Base-by-base conservation (phyloP, 1,140 invertebrate species). In the Mizuhopecten yessoensis region DNA sequence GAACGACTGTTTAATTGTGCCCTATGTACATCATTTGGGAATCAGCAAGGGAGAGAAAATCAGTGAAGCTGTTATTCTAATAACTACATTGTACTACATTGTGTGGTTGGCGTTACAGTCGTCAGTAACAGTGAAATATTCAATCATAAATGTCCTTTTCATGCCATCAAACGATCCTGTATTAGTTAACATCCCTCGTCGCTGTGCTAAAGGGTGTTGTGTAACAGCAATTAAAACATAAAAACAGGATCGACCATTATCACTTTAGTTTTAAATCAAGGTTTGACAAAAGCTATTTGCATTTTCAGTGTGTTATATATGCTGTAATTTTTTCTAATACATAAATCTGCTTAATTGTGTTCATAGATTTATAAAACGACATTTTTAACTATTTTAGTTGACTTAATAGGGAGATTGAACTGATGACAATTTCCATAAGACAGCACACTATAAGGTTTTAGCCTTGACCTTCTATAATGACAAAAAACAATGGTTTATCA, bases 61-160 rank as follows among this genome's bases (percentile, higher is more conserved):
- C 57, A 17, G 9, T 29, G 57, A 75, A 75, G 15, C 57, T 75
- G 57, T 29, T 3, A 29, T 17, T n/a, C 15, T 3, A 29, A 75
- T 75, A n/a, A 75, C 9, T 29, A 75, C 57, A 75, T 75, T 75
- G 57, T 75, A 29, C 57, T 75, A 75, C 9, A 9, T 75, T 5
- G n/a, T 29, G 57, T n/a, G 57, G 57, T n/a, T 75, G n/a, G 57
- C n/a, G 11, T 75, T 75, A 29, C 23, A 17, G 0, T n/a, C 11
- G 57, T n/a, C 57, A 75, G 29, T 75, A 75, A 29, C 57, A 75
- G 15, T 9, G 57, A 75, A 75, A 75, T 75, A 75, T 75, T 75
- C 57, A 75, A 75, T 75, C 23, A n/a, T 75, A 75, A 75, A 75
- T 75, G 57, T 75, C 57, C 57, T 29, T 75, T 75, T 75, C 57